Evolutionary conservation across 2,888 invertebrate species (phyloP).

Genomic region (Tetragonisca angustula): DNA sequence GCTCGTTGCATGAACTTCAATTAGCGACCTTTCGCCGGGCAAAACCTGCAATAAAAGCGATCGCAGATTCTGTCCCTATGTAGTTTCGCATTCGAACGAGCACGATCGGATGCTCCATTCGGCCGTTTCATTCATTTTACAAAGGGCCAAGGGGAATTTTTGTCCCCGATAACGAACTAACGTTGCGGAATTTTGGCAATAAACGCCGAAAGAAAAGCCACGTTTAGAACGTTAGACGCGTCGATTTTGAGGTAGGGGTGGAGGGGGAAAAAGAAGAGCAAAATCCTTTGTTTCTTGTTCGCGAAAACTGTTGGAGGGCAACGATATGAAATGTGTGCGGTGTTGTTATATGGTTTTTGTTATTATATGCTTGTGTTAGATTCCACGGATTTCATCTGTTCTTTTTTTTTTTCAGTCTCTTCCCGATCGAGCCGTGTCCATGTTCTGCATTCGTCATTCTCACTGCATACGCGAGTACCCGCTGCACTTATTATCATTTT

Average conservation of each 20-base stretch:
- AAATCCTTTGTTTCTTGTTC: neutral
- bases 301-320: no score
- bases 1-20: conserved; percentile 61
- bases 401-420: no score
- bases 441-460: no score
- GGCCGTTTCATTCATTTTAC: conserved; percentile 62
- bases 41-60: conserved; percentile 71
- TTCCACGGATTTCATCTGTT: no score
- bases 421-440: no score
- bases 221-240: neutral
- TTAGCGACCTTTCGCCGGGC: conserved; percentile 66
- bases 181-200: conserved; percentile 42
- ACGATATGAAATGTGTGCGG: no score
- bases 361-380: no score
- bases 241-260: neutral
- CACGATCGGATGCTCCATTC: conserved; percentile 59
- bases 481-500: no score
- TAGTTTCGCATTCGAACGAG: conserved; percentile 64
- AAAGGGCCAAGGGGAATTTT: conserved; percentile 53
- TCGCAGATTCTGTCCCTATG: conserved; percentile 54
- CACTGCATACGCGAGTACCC: no score
- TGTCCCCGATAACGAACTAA: conserved; percentile 52
- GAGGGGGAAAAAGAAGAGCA: neutral
- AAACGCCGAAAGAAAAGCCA: conserved; percentile 22
- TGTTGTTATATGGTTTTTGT: no score